Conservation (phyloP, 2,888 invertebrate genomes). For the Scaptomyza polygonia region DNA sequence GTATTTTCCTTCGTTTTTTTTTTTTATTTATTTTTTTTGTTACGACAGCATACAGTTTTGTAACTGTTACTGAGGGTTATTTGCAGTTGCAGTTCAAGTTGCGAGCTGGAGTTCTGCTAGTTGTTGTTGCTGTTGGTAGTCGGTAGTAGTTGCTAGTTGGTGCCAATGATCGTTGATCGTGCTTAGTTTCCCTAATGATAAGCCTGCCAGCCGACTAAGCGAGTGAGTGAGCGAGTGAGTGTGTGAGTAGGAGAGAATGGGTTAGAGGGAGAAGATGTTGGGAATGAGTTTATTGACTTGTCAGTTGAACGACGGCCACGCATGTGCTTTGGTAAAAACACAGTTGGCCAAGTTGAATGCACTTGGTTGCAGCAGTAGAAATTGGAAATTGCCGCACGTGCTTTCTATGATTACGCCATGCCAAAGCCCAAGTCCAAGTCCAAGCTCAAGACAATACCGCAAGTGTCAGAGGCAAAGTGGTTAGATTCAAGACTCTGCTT, state of each 20-base stretch:
- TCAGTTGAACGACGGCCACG: constrained; percentile 61
- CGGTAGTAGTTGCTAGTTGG: constrained; percentile 32
- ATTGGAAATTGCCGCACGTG: constrained; percentile 77
- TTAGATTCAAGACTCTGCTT: background rate
- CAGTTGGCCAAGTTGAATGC: constrained; percentile 72
- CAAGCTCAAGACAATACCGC: constrained; percentile 35
- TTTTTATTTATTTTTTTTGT: constrained; percentile 17
- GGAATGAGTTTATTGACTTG: constrained; percentile 79
- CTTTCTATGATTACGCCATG: constrained; percentile 72
- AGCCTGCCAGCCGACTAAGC: constrained; percentile 34
- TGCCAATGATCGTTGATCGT: constrained; percentile 77
- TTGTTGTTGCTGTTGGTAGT: no score
- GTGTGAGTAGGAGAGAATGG: background rate
- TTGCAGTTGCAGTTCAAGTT: constrained; percentile 50
- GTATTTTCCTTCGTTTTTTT: background rate
- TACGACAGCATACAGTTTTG: constrained; percentile 76
- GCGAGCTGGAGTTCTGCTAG: constrained; percentile 24
- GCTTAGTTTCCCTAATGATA: constrained; percentile 77
- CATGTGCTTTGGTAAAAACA: constrained; percentile 54
- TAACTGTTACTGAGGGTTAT: constrained; percentile 81
- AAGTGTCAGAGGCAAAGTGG: constrained; percentile 8
- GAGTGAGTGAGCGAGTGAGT: background rate
- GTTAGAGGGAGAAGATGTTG: constrained; percentile 3
- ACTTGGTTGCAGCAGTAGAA: constrained; percentile 53
- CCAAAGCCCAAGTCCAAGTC: constrained; percentile 8